phyloP scores from a whole-genome alignment of 2,797 vertebrate genomes.

The Thripadectes ignobilis region DNA sequence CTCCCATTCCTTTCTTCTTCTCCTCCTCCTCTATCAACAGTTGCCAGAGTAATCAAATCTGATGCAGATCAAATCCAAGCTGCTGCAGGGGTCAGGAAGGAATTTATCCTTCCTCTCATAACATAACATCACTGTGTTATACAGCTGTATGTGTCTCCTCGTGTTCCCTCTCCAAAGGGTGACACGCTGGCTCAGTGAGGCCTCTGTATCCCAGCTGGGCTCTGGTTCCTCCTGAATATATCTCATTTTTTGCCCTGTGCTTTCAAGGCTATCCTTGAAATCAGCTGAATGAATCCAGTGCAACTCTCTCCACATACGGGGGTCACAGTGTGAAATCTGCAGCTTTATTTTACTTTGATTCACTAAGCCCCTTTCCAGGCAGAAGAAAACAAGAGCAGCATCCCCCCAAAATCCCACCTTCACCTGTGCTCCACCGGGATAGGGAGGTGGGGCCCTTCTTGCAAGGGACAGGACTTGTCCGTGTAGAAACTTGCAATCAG shows the following conservation, averaged over 20 bases:
- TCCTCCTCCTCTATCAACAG: conserved; percentile 1
- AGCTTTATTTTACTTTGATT: neutral
- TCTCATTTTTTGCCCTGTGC: neutral
- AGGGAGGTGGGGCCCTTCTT: neutral
- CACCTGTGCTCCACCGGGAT: rapidly evolving
- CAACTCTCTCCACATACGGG: neutral
- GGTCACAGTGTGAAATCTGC: neutral
- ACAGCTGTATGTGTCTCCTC: neutral
- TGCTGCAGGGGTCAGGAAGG: neutral
- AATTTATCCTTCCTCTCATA: neutral
- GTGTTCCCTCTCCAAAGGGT: neutral
- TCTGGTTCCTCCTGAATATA: neutral
- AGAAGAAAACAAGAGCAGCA: neutral
- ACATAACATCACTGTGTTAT: neutral
- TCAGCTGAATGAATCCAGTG: neutral
- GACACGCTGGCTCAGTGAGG: neutral
- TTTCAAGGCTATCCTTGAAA: neutral
- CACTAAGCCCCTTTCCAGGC: neutral
- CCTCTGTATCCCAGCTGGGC: neutral
- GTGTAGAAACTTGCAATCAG: rapidly evolving
- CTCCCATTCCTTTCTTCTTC: neutral
- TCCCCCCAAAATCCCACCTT: neutral
- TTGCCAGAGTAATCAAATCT: conserved; percentile 1
- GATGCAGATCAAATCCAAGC: conserved; percentile 32
- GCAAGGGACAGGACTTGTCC: neutral